phyloP scores from a whole-genome alignment of 2,113 vertebrate species.

The Carassius carassius region DNA sequence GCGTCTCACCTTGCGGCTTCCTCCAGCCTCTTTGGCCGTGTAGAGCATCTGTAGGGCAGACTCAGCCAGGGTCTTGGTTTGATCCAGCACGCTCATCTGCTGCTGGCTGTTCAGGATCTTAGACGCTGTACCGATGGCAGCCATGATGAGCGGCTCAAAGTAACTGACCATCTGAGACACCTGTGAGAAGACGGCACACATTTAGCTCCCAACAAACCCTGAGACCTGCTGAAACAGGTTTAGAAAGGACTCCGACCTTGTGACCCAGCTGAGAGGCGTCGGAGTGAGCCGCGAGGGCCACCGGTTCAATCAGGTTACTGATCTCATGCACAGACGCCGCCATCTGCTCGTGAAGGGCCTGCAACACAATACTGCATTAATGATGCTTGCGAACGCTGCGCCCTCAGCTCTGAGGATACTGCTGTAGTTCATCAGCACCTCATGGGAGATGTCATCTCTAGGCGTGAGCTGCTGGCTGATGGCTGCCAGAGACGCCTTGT shows the following conservation, averaged over 20 bases:
- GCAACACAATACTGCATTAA: slow-evolving; percentile 36
- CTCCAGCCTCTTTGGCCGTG: slow-evolving; percentile 95
- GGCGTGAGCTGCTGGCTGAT: slow-evolving; percentile 95
- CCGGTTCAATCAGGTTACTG: slow-evolving; percentile 91
- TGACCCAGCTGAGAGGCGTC: slow-evolving; percentile 96
- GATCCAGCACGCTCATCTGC: slow-evolving; percentile 98
- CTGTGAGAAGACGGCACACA: slow-evolving; percentile 67
- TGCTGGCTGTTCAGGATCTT: slow-evolving; percentile 96
- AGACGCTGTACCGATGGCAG: slow-evolving; percentile 88
- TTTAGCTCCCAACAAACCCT: not conserved
- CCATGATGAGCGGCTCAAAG: slow-evolving; percentile 93
- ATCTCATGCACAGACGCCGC: slow-evolving; percentile 95
- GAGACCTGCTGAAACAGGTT: not conserved
- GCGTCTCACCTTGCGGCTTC: slow-evolving; percentile 89
- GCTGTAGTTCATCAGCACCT: slow-evolving; percentile 73
- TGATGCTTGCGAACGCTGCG: not conserved
- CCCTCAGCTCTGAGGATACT: not conserved
- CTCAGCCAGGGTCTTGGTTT: slow-evolving; percentile 93
- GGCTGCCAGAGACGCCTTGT: slow-evolving; percentile 93
- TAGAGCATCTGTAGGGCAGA: slow-evolving; percentile 96
- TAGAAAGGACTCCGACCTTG: slow-evolving; percentile 78
- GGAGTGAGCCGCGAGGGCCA: slow-evolving; percentile 85
- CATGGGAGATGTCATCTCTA: slow-evolving; percentile 92
- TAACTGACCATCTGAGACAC: slow-evolving; percentile 98
- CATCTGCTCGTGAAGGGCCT: slow-evolving; percentile 97